Evolutionary conservation across 2,888 invertebrate genomes (phyloP).

Genomic region (Automeris io): DNA sequence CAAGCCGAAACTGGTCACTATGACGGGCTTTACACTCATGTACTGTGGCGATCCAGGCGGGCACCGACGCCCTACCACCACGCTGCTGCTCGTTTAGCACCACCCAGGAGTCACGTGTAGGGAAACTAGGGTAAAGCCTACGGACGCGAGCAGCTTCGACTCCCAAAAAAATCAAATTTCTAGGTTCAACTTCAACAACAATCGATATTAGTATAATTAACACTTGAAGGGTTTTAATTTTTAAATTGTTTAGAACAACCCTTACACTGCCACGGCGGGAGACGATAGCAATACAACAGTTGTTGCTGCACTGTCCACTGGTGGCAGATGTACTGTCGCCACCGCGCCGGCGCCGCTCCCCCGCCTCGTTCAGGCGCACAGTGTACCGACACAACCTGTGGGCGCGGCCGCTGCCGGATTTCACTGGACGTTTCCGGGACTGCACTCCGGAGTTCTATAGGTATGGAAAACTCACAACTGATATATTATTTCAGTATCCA

Average conservation of each 20-base stretch:
- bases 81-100: too few relatives aligned
- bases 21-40: too few relatives aligned
- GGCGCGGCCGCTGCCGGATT: slow-evolving; percentile 82
- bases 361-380: slow-evolving; percentile 78
- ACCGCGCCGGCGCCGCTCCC: slow-evolving; percentile 44
- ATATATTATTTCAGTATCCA: slow-evolving; percentile 2
- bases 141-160: too few relatives aligned
- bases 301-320: slow-evolving; percentile 68
- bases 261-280: slow-evolving; percentile 79
- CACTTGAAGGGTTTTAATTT: too few relatives aligned
- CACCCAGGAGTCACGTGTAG: too few relatives aligned
- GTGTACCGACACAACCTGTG: slow-evolving; percentile 87
- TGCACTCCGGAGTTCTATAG: slow-evolving; percentile 86
- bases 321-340: slow-evolving; percentile 40
- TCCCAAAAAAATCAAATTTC: too few relatives aligned
- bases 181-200: too few relatives aligned
- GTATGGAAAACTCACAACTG: slow-evolving; percentile 46
- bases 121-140: too few relatives aligned
- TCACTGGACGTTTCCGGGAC: slow-evolving; percentile 83
- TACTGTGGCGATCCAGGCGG: too few relatives aligned
- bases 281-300: slow-evolving; percentile 77
- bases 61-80: too few relatives aligned
- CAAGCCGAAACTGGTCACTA: too few relatives aligned
- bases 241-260: slow-evolving; percentile 85
- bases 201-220: too few relatives aligned